Conservation (phyloP, 2,113 vertebrate genomes). For the Pollimyrus isidori region DNA sequence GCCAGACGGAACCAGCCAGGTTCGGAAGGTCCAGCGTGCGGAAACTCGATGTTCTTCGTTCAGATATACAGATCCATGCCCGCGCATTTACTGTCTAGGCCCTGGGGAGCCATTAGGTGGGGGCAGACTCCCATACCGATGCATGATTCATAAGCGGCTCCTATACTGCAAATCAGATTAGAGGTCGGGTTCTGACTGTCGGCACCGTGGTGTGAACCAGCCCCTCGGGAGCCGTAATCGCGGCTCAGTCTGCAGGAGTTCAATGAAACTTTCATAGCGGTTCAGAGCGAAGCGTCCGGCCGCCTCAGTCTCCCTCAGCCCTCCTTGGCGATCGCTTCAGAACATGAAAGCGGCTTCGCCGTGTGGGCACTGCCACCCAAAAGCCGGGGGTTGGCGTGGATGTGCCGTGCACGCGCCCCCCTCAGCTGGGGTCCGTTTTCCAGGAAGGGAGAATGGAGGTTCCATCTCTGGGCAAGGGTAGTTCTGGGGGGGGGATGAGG, state of each 20-base stretch:
- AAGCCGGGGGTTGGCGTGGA: not conserved
- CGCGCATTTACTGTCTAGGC: conserved; percentile 25
- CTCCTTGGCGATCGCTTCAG: not conserved
- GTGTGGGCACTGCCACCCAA: not conserved
- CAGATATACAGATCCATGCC: not conserved
- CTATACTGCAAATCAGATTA: conserved; percentile 49
- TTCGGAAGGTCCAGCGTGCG: not conserved
- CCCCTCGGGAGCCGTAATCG: conserved; percentile 22
- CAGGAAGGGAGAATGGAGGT: not conserved
- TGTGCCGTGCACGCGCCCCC: not conserved
- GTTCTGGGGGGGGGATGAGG: no score
- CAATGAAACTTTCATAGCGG: conserved; percentile 37
- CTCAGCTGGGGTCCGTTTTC: not conserved
- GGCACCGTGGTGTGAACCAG: conserved; percentile 20
- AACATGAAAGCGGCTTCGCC: not conserved
- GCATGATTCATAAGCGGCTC: conserved; percentile 52
- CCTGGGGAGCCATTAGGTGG: conserved; percentile 46
- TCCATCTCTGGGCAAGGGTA: not conserved
- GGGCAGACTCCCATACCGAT: conserved; percentile 49
- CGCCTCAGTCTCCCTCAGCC: conserved; percentile 14
- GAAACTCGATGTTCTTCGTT: not conserved
- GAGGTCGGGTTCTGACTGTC: conserved; percentile 47
- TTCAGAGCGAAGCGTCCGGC: conserved; percentile 24
- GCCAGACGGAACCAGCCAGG: not conserved
- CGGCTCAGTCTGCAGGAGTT: conserved; percentile 4